Base-by-base conservation (phyloP, 1,140 invertebrate species). In the Penaeus chinensis region DNA sequence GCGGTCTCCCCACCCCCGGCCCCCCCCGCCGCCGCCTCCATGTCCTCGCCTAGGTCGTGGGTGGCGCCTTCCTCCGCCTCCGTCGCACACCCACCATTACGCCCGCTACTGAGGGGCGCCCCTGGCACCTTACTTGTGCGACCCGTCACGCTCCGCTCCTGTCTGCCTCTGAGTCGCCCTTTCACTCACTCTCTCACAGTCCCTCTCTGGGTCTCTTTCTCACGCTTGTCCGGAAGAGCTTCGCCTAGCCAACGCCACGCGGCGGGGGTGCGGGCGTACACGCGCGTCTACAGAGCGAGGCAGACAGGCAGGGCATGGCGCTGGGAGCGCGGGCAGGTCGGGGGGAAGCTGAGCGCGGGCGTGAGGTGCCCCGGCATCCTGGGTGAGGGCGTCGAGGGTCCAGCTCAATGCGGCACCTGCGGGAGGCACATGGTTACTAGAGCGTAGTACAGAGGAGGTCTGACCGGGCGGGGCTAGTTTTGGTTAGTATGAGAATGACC, bases 341-440 rank as follows among this genome's bases (percentile, higher is more conserved):
- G 71, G 78, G 85, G 54, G 80, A 54, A 61, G 85, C 24, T 62
- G 47, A 80, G 37, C 80, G 42, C 74, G 85, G 85, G 79, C 85
- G 61, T 63, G 13, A 63, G 54, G 47, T 37, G 69, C 85, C 85
- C 85, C 61, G 71, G 71, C 85, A 87, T 87, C 80, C 79, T 87
- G 84, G 77, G 84, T 24, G 76, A 60, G 37, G 65, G 54, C 63
- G n/a, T 47, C 13, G 69, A 63, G 66, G 62, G 80, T 54, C 27
- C 79, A 82, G 66, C 69, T 87, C 85, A 87, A 61, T 87, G 85
- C 69, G 16, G 78, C 47, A 27, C 69, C 80, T 82, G 69, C n/a
- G 76, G 65, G 42, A 65, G 3, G 22, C 74, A 20, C 3, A 18
- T 0, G 69, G 37, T 47, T 84, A 27, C 2, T 19, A 47, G 47